A percentile compares a stretch with the other conserved stretches of the same genome.
Evolutionary conservation across 2,888 invertebrate species (phyloP).

Genomic region (Eupithecia vulgata): DNA sequence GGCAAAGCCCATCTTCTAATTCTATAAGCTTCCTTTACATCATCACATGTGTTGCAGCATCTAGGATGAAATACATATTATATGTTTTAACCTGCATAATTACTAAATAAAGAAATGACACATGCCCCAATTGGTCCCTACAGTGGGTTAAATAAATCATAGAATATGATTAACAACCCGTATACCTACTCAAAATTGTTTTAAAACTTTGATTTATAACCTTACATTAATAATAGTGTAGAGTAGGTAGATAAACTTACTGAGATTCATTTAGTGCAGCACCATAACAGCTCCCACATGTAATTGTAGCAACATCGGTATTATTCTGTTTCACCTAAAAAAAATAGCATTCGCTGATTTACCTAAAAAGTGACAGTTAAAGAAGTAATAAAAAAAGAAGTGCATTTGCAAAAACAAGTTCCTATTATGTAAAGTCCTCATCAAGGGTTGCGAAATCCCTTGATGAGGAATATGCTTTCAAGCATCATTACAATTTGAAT

Average conservation of each 20-base stretch:
- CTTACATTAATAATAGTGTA: background rate
- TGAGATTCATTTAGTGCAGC: constrained; percentile 88
- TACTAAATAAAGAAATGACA: background rate
- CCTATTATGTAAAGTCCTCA: background rate
- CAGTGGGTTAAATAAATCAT: background rate
- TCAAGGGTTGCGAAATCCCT: background rate
- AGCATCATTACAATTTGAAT: background rate
- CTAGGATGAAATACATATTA: constrained; percentile 71
- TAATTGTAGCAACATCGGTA: constrained; percentile 76
- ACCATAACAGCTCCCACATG: constrained; percentile 98
- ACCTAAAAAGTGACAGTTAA: background rate
- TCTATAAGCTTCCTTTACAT: constrained; percentile 96
- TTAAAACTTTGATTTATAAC: background rate
- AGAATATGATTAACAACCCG: background rate
- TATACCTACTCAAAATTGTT: background rate
- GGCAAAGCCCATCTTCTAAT: constrained; percentile 93
- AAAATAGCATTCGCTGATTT: constrained; percentile 23
- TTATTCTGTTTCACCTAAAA: constrained; percentile 70
- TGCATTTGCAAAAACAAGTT: background rate
- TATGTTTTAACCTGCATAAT: background rate
- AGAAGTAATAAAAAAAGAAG: background rate
- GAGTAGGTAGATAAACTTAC: constrained; percentile 66
- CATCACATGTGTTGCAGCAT: constrained; percentile 98
- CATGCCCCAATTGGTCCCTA: background rate
- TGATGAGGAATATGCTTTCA: background rate